Evolutionary conservation across 2,113 vertebrate genomes (phyloP).

Genomic region (Cephalophus harveyi): DNA sequence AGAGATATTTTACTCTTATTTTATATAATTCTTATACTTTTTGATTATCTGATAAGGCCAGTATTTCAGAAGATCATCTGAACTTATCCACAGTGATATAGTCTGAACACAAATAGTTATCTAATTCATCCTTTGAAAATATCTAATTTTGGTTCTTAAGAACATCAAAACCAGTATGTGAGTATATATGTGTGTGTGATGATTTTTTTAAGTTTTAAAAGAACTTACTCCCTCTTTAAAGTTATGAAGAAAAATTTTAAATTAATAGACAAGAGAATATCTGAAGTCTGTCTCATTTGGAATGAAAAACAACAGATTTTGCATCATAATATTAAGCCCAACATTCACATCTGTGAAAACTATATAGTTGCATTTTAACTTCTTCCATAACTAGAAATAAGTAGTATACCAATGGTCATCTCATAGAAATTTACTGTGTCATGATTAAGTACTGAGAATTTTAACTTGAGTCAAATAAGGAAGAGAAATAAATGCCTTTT

Average conservation of each 20-base stretch:
- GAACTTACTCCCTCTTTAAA: slow-evolving; percentile 14
- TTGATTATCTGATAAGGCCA: slow-evolving; percentile 50
- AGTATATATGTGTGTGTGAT: neutral
- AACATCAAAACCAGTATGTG: neutral
- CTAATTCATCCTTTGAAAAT: slow-evolving; percentile 47
- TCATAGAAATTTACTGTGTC: slow-evolving; percentile 7
- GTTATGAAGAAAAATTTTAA: slow-evolving; percentile 18
- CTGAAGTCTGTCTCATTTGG: neutral
- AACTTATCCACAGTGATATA: slow-evolving; percentile 48
- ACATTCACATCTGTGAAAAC: neutral
- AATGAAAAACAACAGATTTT: slow-evolving; percentile 27
- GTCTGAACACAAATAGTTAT: slow-evolving; percentile 37
- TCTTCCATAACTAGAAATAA: neutral
- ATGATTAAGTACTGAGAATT: slow-evolving; percentile 43
- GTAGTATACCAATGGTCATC: neutral
- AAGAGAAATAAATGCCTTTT: slow-evolving; percentile 57
- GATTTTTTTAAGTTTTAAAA: neutral
- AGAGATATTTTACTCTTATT: slow-evolving; percentile 58
- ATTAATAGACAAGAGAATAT: neutral
- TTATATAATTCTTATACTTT: slow-evolving; percentile 62
- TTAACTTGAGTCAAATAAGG: slow-evolving; percentile 43
- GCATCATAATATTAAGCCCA: neutral
- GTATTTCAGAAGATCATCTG: slow-evolving; percentile 68
- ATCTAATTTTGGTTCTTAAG: slow-evolving; percentile 7
- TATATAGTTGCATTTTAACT: slow-evolving; percentile 45